A percentile compares a stretch with the other conserved stretches of the same genome.
Conservation (phyloP, 2,113 vertebrate species). For the Phrynosoma blainvillii region DNA sequence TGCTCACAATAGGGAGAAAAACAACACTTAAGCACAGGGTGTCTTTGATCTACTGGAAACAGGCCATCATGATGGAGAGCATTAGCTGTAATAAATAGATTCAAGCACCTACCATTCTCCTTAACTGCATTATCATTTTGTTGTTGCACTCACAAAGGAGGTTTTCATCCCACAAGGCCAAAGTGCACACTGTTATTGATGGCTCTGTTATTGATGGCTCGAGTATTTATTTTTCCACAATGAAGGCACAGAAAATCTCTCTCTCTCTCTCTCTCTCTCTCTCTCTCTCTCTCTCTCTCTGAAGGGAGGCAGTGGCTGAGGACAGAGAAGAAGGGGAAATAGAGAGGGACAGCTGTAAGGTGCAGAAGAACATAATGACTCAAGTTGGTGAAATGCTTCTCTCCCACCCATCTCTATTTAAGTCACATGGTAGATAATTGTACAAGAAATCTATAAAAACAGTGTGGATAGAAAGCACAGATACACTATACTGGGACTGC, state of each 20-base stretch:
- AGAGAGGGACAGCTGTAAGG: neutral
- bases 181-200: constrained; percentile 58
- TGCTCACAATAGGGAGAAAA: constrained; percentile 58
- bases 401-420: constrained; percentile 26
- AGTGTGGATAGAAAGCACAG: neutral
- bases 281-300: constrained; percentile 37
- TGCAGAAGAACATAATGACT: neutral
- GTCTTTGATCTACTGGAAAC: constrained; percentile 73
- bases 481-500: neutral
- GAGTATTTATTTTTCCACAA: constrained; percentile 60
- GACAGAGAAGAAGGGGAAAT: constrained; percentile 20
- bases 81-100: constrained; percentile 65
- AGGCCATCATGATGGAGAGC: constrained; percentile 62
- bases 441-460: neutral
- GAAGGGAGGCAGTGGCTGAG: constrained; percentile 26
- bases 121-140: constrained; percentile 41
- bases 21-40: constrained; percentile 50
- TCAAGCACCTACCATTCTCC: constrained; percentile 60
- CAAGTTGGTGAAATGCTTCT: constrained; percentile 18
- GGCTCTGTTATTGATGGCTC: constrained; percentile 68
- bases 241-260: constrained; percentile 54
- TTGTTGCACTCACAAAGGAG: constrained; percentile 41
- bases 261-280: constrained; percentile 37
- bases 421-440: constrained; percentile 26
- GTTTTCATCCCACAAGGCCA: constrained; percentile 55